Percentiles rank a stretch among this genome's conserved stretches.
These are phyloP conservation scores for Pseudopodoces humilis DNA, from an alignment of 2,113 vertebrate species.

Conservation along the genomic window DNA sequence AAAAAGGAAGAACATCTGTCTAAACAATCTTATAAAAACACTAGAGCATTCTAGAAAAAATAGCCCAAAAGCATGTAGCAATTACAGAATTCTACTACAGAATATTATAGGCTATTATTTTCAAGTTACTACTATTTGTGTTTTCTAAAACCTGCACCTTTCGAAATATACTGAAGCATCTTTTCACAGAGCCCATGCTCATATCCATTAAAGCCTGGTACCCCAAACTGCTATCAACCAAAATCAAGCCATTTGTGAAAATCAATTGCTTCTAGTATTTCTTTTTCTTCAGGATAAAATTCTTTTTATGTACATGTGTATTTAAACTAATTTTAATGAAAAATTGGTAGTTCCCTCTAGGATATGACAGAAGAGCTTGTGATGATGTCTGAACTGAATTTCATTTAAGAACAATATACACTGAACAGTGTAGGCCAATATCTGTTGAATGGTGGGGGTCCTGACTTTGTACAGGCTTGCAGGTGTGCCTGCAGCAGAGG, in stretches of 20 bases:
- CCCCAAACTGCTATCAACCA: neutral
- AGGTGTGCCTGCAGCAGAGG: neutral
- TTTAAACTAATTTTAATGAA: neutral
- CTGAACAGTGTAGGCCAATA: neutral
- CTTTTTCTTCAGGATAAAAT: neutral
- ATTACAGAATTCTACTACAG: neutral
- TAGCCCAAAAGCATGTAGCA: neutral
- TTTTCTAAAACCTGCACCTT: neutral
- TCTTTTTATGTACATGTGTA: neutral
- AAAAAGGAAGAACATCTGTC: slow-evolving; percentile 33
- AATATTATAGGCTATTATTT: neutral
- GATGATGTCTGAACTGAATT: neutral
- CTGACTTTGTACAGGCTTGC: neutral
- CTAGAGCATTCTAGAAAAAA: neutral
- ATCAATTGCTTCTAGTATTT: neutral
- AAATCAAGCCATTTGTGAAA: slow-evolving; percentile 9
- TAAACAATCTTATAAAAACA: slow-evolving; percentile 37
- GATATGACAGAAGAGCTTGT: neutral
- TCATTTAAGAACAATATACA: neutral
- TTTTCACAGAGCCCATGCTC: neutral
- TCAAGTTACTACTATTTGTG: neutral
- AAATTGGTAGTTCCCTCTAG: neutral
- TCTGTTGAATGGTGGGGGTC: neutral
- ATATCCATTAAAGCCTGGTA: neutral
- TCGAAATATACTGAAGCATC: neutral